Evolutionary conservation across 2,113 vertebrate genomes (phyloP).

Genomic region (Cyprinus carpio): DNA sequence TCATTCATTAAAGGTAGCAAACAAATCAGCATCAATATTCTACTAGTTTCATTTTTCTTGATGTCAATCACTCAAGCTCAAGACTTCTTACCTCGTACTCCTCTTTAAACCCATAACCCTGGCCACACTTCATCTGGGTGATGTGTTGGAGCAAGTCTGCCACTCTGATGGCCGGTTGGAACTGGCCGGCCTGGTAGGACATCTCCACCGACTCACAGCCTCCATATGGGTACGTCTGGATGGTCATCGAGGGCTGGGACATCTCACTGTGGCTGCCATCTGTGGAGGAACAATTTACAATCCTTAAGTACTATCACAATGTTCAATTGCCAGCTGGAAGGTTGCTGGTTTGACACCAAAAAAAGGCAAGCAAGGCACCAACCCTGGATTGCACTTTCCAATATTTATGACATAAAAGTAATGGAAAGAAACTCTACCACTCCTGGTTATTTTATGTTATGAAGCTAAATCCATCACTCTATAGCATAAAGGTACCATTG

Average conservation of each 20-base stretch:
- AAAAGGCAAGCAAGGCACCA: not conserved
- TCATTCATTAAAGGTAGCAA: no score
- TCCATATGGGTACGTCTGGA: conserved; percentile 93
- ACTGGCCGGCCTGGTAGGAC: conserved; percentile 92
- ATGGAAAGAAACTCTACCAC: not conserved
- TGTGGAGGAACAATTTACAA: conserved; percentile 58
- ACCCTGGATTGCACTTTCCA: not conserved
- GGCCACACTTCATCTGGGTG: conserved; percentile 98
- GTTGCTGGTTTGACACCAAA: not conserved
- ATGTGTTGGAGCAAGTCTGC: conserved; percentile 98
- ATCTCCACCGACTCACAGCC: conserved; percentile 94
- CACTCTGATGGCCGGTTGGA: conserved; percentile 94
- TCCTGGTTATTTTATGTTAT: not conserved
- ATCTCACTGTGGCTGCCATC: conserved; percentile 90
- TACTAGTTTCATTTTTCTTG: not conserved
- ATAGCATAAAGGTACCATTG: not conserved
- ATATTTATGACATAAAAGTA: not conserved
- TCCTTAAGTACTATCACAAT: not conserved
- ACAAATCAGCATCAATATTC: no score
- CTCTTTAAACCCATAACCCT: conserved; percentile 97
- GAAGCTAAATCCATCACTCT: not conserved
- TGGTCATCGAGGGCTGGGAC: conserved; percentile 87
- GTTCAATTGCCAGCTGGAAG: not conserved
- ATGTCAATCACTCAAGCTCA: conserved; percentile 2
- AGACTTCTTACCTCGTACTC: conserved; percentile 88